Percentiles rank a stretch among this genome's conserved stretches.
Conservation (phyloP, 2,888 invertebrate species). For the Ochropacha duplaris region DNA sequence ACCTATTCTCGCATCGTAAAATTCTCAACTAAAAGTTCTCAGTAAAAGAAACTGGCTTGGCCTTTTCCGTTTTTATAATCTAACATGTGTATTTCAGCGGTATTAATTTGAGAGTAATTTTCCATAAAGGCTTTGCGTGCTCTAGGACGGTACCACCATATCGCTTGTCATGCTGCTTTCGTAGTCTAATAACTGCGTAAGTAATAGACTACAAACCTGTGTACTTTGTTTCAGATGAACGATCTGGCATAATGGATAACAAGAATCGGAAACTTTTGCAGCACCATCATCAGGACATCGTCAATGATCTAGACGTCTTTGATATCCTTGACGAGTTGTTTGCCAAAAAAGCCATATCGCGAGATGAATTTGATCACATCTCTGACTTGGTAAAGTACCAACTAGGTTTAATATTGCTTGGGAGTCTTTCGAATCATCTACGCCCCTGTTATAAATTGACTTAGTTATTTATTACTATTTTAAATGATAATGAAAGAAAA, state of each 20-base stretch:
- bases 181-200: neutral
- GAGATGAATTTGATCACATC: slow-evolving; percentile 62
- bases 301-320: slow-evolving; percentile 72
- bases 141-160: too few relatives aligned
- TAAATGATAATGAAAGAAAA: neutral
- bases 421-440: neutral
- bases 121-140: too few relatives aligned
- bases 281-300: slow-evolving; percentile 66
- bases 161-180: too few relatives aligned
- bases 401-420: neutral
- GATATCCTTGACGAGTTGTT: slow-evolving; percentile 75
- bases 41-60: too few relatives aligned
- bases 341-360: slow-evolving; percentile 62
- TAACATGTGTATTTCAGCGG: too few relatives aligned
- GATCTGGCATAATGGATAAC: slow-evolving; percentile 60
- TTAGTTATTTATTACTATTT: neutral
- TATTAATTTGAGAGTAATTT: too few relatives aligned
- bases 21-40: too few relatives aligned
- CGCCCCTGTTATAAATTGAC: too few relatives aligned
- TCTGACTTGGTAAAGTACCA: slow-evolving; percentile 47
- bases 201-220: neutral
- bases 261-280: slow-evolving; percentile 64
- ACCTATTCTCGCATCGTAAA: too few relatives aligned
- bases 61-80: too few relatives aligned
- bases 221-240: slow-evolving; percentile 55